Percentiles rank a stretch among this genome's conserved stretches.
Conservation (phyloP, 1,140 invertebrate species). For the Bombus picipes region DNA sequence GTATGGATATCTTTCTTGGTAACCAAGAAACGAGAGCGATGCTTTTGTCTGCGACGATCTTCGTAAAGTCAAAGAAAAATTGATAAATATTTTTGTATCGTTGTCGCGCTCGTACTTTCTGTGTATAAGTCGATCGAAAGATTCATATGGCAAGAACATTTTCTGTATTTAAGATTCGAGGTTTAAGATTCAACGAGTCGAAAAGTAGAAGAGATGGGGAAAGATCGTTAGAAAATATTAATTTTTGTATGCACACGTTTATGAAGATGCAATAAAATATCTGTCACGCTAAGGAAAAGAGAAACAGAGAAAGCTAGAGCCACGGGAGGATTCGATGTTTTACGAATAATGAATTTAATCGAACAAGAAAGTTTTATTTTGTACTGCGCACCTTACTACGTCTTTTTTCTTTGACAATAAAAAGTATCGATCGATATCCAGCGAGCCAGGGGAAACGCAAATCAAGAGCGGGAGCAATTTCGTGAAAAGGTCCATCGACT, state of each 20-base stretch:
- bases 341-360: not conserved
- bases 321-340: not conserved
- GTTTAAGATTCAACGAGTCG: too few species aligned
- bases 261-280: not conserved
- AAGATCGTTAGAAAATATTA: not conserved
- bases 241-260: too few species aligned
- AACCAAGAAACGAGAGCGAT: too few species aligned
- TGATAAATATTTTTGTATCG: not conserved
- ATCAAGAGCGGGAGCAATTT: too few species aligned
- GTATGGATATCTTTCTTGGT: too few species aligned
- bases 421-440: not conserved
- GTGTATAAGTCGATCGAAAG: not conserved
- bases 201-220: too few species aligned
- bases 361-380: not conserved
- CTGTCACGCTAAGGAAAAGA: not conserved
- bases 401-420: not conserved
- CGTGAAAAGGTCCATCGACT: too few species aligned
- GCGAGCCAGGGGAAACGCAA: not conserved
- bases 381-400: not conserved
- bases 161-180: not conserved
- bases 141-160: not conserved
- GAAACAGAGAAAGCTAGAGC: not conserved
- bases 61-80: too few species aligned
- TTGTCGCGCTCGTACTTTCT: slow-evolving; percentile 31
- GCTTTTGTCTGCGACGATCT: too few species aligned